Percentiles rank a stretch among this genome's conserved stretches.
Evolutionary conservation across 2,797 vertebrate genomes (phyloP).

Genomic region (Eleutherodactylus coqui): DNA sequence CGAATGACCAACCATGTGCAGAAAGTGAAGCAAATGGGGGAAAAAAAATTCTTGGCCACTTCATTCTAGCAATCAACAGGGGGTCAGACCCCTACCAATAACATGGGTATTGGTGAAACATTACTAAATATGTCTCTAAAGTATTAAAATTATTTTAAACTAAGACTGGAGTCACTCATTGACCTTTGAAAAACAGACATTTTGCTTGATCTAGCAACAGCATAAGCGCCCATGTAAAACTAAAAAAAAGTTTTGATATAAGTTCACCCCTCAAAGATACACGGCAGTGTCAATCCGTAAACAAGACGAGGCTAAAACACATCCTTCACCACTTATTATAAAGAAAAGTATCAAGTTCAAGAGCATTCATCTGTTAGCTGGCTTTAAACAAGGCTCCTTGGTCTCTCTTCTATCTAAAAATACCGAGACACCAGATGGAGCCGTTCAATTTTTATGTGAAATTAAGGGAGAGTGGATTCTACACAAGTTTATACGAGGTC

Average conservation of each 20-base stretch:
- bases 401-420: slow-evolving; percentile 64
- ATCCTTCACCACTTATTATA: slow-evolving; percentile 28
- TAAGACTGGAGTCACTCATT: not conserved
- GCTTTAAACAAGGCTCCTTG: slow-evolving; percentile 61
- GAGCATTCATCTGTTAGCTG: slow-evolving; percentile 58
- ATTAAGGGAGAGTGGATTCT: slow-evolving; percentile 52
- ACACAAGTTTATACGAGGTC: slow-evolving; percentile 63
- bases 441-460: slow-evolving; percentile 55
- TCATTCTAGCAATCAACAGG: too few relatives aligned
- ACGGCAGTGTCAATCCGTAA: not conserved
- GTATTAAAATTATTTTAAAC: not conserved
- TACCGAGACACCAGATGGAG: slow-evolving; percentile 68
- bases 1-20: too few relatives aligned
- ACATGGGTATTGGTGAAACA: too few relatives aligned
- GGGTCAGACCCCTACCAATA: too few relatives aligned
- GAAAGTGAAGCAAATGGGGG: too few relatives aligned
- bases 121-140: too few relatives aligned
- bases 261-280: not conserved
- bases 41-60: too few relatives aligned
- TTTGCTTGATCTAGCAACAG: not conserved
- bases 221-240: not conserved
- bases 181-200: not conserved
- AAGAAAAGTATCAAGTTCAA: slow-evolving; percentile 22
- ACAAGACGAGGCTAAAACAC: not conserved
- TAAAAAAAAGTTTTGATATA: not conserved